Evolutionary conservation across 2,113 vertebrate species (phyloP).

Genomic region (Malurus alboscapulatus): DNA sequence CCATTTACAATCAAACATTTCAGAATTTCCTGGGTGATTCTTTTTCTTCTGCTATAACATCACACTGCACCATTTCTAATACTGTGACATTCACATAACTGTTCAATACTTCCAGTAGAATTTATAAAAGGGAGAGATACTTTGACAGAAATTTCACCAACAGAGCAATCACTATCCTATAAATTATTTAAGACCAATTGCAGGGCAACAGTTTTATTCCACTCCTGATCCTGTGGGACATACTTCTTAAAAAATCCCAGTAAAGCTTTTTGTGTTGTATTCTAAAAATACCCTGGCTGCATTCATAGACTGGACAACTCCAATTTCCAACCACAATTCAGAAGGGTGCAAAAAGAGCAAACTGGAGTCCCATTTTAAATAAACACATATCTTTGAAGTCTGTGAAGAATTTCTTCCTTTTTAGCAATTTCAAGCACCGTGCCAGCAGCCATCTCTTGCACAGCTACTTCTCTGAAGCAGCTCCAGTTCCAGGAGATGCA

Average conservation of each 20-base stretch:
- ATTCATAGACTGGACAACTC: neutral
- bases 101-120: neutral
- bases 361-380: neutral
- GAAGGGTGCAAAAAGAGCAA: slow-evolving; percentile 34
- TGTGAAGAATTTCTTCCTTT: slow-evolving; percentile 35
- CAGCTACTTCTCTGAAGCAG: slow-evolving; percentile 45
- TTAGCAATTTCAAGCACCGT: neutral
- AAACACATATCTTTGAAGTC: slow-evolving; percentile 40
- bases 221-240: neutral
- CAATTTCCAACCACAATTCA: slow-evolving; percentile 23
- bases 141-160: neutral
- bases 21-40: neutral
- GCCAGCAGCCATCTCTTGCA: neutral
- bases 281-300: slow-evolving; percentile 33
- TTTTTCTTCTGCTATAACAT: neutral
- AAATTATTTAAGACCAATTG: neutral
- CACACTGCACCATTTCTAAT: neutral
- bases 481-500: slow-evolving; percentile 23
- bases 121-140: neutral
- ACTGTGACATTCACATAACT: neutral
- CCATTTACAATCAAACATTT: neutral
- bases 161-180: neutral
- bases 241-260: neutral
- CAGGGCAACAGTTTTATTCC: neutral
- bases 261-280: slow-evolving; percentile 8